These are phyloP conservation scores for Ceratotherium simum DNA, from an alignment of 2,113 vertebrate genomes.

Conservation along the genomic window DNA sequence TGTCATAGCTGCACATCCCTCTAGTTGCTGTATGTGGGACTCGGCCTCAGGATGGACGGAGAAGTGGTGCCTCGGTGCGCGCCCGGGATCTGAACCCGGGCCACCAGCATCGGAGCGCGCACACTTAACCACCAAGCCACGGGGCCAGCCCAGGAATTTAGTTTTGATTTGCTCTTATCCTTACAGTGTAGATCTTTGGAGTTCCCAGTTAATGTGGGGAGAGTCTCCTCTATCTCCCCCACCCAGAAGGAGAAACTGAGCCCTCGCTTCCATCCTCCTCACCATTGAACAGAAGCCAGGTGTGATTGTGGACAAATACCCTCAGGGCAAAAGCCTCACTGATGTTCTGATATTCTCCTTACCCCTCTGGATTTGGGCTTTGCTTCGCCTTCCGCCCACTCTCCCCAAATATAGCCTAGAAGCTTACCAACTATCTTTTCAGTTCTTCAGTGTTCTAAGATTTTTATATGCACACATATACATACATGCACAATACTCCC, in stretches of 20 bases:
- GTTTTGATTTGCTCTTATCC: constrained; percentile 13
- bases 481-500: background rate
- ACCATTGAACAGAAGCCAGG: background rate
- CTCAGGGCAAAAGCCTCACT: background rate
- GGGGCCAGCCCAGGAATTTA: too few species aligned
- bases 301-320: background rate
- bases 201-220: background rate
- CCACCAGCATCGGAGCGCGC: too few species aligned
- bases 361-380: background rate
- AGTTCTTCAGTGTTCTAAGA: background rate
- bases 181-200: background rate
- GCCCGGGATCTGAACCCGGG: too few species aligned
- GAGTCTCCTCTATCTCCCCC: background rate
- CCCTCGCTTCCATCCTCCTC: background rate
- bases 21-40: too few species aligned
- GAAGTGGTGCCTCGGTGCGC: too few species aligned
- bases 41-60: too few species aligned
- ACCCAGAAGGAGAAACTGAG: background rate
- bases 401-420: background rate
- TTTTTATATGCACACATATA: background rate
- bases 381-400: background rate
- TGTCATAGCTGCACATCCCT: too few species aligned
- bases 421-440: background rate
- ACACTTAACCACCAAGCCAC: too few species aligned
- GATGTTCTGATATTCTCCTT: background rate